Percentiles rank a stretch among this genome's conserved stretches.
Evolutionary conservation across 2,888 invertebrate genomes (phyloP).

Genomic region (Malacosoma neustria): DNA sequence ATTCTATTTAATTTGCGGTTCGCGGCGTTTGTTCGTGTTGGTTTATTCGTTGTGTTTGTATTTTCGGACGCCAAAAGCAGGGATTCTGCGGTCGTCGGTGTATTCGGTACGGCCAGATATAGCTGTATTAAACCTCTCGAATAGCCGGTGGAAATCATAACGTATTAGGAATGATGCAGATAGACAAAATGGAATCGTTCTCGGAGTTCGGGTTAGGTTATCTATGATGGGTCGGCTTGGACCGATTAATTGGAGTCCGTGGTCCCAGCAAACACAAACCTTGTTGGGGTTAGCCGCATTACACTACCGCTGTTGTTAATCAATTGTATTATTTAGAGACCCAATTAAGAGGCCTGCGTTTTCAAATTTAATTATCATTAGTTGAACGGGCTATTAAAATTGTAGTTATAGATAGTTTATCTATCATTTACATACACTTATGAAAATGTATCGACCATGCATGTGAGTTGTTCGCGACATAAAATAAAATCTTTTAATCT

Average conservation of each 20-base stretch:
- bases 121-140: slow-evolving; percentile 35
- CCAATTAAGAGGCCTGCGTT: slow-evolving; percentile 1
- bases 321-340: slow-evolving; percentile 22
- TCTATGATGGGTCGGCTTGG: slow-evolving; percentile 28
- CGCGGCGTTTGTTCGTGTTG: slow-evolving; percentile 34
- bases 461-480: too few relatives aligned
- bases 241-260: slow-evolving; percentile 48
- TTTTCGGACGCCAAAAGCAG: slow-evolving; percentile 59
- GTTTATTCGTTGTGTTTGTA: slow-evolving; percentile 29
- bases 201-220: slow-evolving; percentile 29
- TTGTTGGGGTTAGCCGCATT: slow-evolving; percentile 29
- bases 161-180: slow-evolving; percentile 15
- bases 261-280: slow-evolving; percentile 33
- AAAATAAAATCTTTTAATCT: too few relatives aligned
- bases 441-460: too few relatives aligned
- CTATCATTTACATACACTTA: too few relatives aligned
- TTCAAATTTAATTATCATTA: slow-evolving; percentile 2
- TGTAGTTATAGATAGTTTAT: too few relatives aligned
- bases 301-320: slow-evolving; percentile 25
- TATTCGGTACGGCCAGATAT: slow-evolving; percentile 33
- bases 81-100: slow-evolving; percentile 43
- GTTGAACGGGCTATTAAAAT: too few relatives aligned
- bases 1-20: slow-evolving; percentile 60
- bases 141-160: slow-evolving; percentile 39
- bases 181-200: slow-evolving; percentile 14